Conservation (phyloP, 2,113 vertebrate genomes). For the Bombycilla garrulus region DNA sequence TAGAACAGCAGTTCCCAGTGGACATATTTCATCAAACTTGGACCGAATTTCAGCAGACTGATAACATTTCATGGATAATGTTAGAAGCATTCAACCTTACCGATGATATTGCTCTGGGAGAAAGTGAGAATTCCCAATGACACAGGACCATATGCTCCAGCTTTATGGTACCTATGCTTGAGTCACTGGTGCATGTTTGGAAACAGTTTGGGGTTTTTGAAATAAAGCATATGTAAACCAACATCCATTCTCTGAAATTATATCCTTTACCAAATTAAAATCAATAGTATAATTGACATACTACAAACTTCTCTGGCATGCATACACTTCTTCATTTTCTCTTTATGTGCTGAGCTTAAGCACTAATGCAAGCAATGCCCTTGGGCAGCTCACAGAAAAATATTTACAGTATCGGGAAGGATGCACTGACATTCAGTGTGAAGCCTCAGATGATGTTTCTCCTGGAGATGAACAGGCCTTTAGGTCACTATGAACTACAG, state of each 20-base stretch:
- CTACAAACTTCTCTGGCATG: background rate
- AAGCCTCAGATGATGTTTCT: background rate
- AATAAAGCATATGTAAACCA: background rate
- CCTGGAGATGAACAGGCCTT: background rate
- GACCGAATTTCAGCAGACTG: background rate
- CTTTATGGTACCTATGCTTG: background rate
- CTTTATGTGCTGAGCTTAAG: background rate
- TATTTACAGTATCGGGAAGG: background rate
- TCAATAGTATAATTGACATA: background rate
- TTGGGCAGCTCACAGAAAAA: background rate
- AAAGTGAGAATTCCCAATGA: background rate
- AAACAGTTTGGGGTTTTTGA: background rate
- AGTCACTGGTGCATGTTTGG: background rate
- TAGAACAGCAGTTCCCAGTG: background rate
- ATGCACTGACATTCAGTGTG: background rate
- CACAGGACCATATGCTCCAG: background rate
- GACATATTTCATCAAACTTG: background rate
- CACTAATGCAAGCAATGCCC: background rate
- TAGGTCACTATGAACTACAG: background rate
- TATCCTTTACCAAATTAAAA: background rate
- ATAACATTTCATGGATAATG: background rate
- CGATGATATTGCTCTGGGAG: rapidly evolving
- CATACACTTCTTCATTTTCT: background rate
- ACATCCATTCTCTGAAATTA: background rate
- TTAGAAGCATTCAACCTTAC: background rate